Evolutionary conservation across 2,113 vertebrate species (phyloP).

Genomic region (Phoenicopterus ruber): DNA sequence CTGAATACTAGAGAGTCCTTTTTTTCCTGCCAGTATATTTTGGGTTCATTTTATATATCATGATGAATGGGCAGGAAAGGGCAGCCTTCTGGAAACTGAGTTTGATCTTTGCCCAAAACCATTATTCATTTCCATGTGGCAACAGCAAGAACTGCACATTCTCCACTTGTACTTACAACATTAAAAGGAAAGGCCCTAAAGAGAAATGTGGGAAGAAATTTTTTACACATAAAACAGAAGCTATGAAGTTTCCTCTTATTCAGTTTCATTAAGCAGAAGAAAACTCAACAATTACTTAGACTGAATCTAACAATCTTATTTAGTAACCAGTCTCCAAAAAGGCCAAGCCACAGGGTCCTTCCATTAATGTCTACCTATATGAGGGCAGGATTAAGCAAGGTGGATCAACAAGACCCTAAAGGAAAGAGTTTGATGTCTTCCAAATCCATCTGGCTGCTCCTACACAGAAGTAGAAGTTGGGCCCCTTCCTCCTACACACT

Average conservation of each 20-base stretch:
- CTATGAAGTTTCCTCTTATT: not conserved
- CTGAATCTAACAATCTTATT: not conserved
- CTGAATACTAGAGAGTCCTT: slow-evolving; percentile 24
- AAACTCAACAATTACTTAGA: not conserved
- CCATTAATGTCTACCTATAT: not conserved
- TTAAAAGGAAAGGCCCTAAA: not conserved
- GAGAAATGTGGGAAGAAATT: not conserved
- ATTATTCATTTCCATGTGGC: slow-evolving; percentile 19
- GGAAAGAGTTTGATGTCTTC: not conserved
- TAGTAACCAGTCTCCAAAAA: not conserved
- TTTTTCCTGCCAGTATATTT: not conserved
- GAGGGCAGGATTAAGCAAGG: not conserved
- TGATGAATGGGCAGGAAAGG: not conserved
- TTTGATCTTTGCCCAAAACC: slow-evolving; percentile 26
- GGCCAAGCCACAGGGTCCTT: not conserved
- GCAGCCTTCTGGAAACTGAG: slow-evolving; percentile 19
- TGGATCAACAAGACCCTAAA: not conserved
- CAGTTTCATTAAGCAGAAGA: not conserved
- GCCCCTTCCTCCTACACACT: not conserved
- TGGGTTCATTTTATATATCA: not conserved
- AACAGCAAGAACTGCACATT: not conserved
- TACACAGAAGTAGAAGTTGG: not conserved
- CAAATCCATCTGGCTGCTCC: not conserved
- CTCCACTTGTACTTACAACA: not conserved
- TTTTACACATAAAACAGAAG: not conserved